Percentiles rank a stretch among this genome's conserved stretches.
phyloP scores from a whole-genome alignment of 2,888 invertebrate genomes.

The Chymomyza procnemis region DNA sequence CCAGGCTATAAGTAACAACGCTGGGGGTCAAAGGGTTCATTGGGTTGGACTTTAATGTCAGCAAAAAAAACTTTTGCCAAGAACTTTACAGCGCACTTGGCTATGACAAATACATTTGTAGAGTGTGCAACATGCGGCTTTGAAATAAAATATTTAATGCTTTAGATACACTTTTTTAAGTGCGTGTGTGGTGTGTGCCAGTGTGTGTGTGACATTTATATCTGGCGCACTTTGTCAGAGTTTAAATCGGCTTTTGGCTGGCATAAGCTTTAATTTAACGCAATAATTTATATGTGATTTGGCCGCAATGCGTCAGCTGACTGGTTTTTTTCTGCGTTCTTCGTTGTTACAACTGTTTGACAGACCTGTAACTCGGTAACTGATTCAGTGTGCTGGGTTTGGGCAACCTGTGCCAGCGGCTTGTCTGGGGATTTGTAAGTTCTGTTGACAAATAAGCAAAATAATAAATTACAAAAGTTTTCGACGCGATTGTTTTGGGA shows the following conservation, averaged over 20 bases:
- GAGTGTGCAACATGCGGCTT: slow-evolving; percentile 10
- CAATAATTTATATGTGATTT: slow-evolving; percentile 60
- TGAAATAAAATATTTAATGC: slow-evolving; percentile 42
- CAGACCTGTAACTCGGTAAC: neutral
- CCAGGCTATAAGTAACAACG: neutral
- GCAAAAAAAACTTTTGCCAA: neutral
- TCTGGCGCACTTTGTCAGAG: slow-evolving; percentile 14
- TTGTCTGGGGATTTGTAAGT: slow-evolving; percentile 50
- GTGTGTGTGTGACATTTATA: slow-evolving; percentile 6
- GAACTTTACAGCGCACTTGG: neutral
- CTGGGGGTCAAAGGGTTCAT: neutral
- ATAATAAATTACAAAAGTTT: slow-evolving; percentile 68
- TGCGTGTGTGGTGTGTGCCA: slow-evolving; percentile 8
- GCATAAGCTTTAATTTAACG: slow-evolving; percentile 44
- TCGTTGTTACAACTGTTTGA: neutral
- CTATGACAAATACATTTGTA: neutral
- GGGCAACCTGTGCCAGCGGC: neutral
- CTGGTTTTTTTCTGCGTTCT: neutral
- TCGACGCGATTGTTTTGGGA: slow-evolving; percentile 38
- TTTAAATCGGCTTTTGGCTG: slow-evolving; percentile 57
- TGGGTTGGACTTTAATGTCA: neutral
- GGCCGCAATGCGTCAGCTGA: slow-evolving; percentile 40
- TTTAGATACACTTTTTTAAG: slow-evolving; percentile 6
- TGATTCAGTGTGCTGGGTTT: neutral
- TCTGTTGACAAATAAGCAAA: slow-evolving; percentile 65